Percentiles rank a stretch among this genome's conserved stretches.
Evolutionary conservation across 2,888 invertebrate genomes (phyloP).

Genomic region (Junonia oenone): DNA sequence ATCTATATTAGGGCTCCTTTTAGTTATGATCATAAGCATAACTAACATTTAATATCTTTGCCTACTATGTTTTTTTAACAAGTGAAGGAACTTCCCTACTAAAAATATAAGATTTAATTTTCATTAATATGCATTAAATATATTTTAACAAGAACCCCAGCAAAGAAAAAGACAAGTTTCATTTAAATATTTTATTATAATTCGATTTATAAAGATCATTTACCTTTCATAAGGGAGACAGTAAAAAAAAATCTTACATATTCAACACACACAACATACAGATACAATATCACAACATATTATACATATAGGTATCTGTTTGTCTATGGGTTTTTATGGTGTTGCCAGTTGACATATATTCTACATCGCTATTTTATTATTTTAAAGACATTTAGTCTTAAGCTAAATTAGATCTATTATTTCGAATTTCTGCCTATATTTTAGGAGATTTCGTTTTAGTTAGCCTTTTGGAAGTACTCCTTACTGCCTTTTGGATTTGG

Average conservation of each 20-base stretch:
- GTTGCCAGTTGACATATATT: not conserved
- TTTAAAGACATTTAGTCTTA: not conserved
- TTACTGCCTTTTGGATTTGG: constrained; percentile 92
- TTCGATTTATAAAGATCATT: not conserved
- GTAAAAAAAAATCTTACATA: not conserved
- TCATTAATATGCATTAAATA: too few relatives aligned
- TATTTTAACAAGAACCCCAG: not conserved
- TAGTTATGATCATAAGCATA: too few relatives aligned
- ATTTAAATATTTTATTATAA: not conserved
- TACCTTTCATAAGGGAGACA: not conserved
- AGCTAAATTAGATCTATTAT: not conserved
- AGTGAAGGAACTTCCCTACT: too few relatives aligned
- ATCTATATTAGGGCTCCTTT: too few relatives aligned
- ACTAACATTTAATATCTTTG: too few relatives aligned
- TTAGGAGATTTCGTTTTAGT: constrained; percentile 36
- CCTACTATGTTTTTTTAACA: too few relatives aligned
- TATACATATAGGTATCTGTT: too few relatives aligned
- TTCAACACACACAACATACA: too few relatives aligned
- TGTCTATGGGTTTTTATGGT: too few relatives aligned
- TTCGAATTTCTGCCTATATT: not conserved
- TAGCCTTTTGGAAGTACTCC: constrained; percentile 88
- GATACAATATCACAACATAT: too few relatives aligned
- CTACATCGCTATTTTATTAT: not conserved
- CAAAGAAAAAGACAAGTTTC: not conserved
- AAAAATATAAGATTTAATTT: too few relatives aligned